Evolutionary conservation across 37 sponge, comb jelly and placozoan species (phyloP), one percentile per base, ranked within the genome.

Genomic region (Amphimedon queenslandica): DNA sequence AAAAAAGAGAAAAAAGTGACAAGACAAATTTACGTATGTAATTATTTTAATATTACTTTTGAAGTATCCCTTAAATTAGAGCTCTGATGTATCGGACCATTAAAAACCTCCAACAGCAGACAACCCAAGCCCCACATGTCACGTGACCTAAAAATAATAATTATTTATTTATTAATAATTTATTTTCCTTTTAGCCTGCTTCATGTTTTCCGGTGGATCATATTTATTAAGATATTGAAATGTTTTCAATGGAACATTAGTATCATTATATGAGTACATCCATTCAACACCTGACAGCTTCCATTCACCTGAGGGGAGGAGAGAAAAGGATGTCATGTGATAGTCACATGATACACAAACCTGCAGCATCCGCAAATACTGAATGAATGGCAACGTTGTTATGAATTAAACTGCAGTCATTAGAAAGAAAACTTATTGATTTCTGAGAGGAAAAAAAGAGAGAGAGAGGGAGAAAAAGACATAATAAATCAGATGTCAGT

Each of bases 91-190:
- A 95, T 66, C 31, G 77, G 69, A 5, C 96, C 96, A 75, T 92
- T 95, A 80, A 71, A 89, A 37, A 96, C 58, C 71, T 97, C 95
- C 91, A 89, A 94, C 32, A 97, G 69, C 53, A 97, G 72, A 67
- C 92, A 88, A 0, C 99, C 99, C 31, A 97, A 69, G 0, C 86
- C 86, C 94, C 94, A 94, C 77, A 91, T 72, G 63, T 97, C 99
- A 30, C 74, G 67, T 18, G 92, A 87, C 85, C 86, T 88, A 56
- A 25, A 57, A 21, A 72, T 20, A 2, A 18, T 8, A 18, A 47
- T 47, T 18, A 13, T 47, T 18, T 47, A 18, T 18, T 47, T 47
- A 47, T 13, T 47, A 47, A 18, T 8, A 69, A 61, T 79, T 72
- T 3, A 47, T 42, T 39, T 51, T 69, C 57, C 37, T 67, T 31